Evolutionary conservation across 1,140 invertebrate species (phyloP).

Genomic region (Formica exsecta): DNA sequence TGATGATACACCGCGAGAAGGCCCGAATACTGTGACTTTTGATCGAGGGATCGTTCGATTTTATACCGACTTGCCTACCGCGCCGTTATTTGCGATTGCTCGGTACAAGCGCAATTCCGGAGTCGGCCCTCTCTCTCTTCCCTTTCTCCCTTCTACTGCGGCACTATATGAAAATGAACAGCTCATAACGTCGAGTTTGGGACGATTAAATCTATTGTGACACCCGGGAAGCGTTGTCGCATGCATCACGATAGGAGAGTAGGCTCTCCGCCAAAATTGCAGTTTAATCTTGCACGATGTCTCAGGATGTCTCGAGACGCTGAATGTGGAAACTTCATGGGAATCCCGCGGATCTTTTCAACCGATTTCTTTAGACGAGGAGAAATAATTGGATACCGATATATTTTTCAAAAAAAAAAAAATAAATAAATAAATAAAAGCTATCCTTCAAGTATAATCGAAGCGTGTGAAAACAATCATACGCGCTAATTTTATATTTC

Average conservation of each 20-base stretch:
- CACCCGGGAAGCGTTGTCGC: slow-evolving; percentile 4
- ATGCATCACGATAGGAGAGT: slow-evolving; percentile 66
- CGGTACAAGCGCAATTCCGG: slow-evolving; percentile 1
- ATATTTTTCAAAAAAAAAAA: neutral
- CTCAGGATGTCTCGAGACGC: neutral
- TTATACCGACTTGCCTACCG: slow-evolving; percentile 81
- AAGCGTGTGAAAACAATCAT: neutral
- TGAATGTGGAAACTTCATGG: neutral
- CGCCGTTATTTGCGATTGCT: slow-evolving; percentile 29
- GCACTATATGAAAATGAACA: too few species aligned
- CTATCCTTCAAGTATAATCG: neutral
- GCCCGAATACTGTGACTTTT: slow-evolving; percentile 75
- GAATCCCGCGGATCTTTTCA: neutral
- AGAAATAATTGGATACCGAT: neutral
- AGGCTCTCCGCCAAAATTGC: slow-evolving; percentile 50
- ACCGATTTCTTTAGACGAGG: neutral
- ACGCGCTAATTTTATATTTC: neutral
- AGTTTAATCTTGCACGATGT: neutral
- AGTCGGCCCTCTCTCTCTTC: neutral
- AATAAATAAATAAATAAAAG: neutral
- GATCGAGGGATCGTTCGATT: slow-evolving; percentile 76
- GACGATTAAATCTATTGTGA: slow-evolving; percentile 53
- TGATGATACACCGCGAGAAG: slow-evolving; percentile 65
- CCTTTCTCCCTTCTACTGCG: neutral
- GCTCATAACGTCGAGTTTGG: slow-evolving; percentile 1